Conservation (phyloP, 2,113 vertebrate species). For the Phycodurus eques region DNA sequence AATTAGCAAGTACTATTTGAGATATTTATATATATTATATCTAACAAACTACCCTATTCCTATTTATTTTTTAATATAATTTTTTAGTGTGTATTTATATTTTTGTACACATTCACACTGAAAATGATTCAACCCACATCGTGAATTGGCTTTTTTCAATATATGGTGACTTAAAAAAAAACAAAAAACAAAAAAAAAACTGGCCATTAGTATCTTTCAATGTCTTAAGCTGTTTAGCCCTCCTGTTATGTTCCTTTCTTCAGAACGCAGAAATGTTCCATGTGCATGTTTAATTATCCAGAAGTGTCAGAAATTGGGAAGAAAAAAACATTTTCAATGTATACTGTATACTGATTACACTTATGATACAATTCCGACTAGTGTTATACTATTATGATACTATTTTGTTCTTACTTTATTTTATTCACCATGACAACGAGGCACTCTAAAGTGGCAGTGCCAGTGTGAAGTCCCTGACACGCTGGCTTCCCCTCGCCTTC, state of each 20-base stretch:
- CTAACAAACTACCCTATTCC: neutral
- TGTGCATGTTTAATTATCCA: neutral
- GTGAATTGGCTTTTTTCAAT: neutral
- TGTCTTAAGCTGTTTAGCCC: neutral
- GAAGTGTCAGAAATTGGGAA: neutral
- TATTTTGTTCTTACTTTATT: too few species aligned
- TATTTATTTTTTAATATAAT: neutral
- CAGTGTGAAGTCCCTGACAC: too few species aligned
- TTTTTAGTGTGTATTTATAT: neutral
- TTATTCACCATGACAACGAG: too few species aligned
- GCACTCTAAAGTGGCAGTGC: too few species aligned
- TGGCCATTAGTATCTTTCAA: neutral
- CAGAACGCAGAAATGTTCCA: neutral
- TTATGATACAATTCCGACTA: too few species aligned
- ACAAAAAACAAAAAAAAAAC: neutral
- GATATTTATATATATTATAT: too few species aligned
- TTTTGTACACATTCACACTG: neutral
- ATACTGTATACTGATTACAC: too few species aligned
- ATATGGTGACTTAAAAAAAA: neutral
- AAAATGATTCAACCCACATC: neutral
- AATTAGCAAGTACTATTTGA: too few species aligned
- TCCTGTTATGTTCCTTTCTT: too few species aligned
- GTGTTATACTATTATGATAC: too few species aligned
- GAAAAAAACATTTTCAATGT: too few species aligned
- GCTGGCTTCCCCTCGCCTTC: too few species aligned